A percentile compares a stretch with the other conserved stretches of the same genome.
These are phyloP conservation scores for Vespertilio murinus DNA, from an alignment of 2,797 vertebrate genomes.

Conservation along the genomic window DNA sequence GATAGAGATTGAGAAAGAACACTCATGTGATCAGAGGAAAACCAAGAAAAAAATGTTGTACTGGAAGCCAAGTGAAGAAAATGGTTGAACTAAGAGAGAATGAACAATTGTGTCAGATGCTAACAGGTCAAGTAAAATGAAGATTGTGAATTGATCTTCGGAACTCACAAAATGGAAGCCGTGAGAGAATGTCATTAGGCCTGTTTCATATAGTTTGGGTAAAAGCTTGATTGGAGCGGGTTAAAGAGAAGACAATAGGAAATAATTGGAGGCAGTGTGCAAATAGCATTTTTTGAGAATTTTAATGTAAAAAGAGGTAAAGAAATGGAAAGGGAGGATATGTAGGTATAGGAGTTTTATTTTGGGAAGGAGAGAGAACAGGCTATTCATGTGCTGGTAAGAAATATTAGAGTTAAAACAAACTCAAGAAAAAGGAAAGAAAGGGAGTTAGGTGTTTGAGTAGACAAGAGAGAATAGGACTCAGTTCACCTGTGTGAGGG, in stretches of 20 bases:
- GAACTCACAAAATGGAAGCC: not conserved
- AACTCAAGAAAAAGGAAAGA: not conserved
- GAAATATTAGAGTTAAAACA: not conserved
- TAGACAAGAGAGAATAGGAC: not conserved
- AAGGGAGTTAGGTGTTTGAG: not conserved
- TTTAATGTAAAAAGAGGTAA: not conserved
- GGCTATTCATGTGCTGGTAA: not conserved
- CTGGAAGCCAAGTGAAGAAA: not conserved
- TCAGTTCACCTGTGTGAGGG: not conserved
- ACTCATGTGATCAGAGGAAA: slow-evolving; percentile 3
- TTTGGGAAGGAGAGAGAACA: not conserved
- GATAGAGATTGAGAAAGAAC: not conserved
- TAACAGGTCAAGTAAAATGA: not conserved
- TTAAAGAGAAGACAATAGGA: not conserved
- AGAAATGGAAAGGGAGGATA: not conserved
- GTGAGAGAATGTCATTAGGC: not conserved
- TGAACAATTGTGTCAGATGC: not conserved
- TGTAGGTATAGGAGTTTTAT: not conserved
- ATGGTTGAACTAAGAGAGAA: not conserved
- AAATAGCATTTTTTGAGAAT: not conserved
- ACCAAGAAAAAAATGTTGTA: not conserved
- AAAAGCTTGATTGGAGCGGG: not conserved
- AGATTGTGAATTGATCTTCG: not conserved
- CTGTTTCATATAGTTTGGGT: not conserved
- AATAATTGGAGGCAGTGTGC: not conserved